phyloP scores from a whole-genome alignment of 2,797 vertebrate species.

The Atherinosoma microstoma region DNA sequence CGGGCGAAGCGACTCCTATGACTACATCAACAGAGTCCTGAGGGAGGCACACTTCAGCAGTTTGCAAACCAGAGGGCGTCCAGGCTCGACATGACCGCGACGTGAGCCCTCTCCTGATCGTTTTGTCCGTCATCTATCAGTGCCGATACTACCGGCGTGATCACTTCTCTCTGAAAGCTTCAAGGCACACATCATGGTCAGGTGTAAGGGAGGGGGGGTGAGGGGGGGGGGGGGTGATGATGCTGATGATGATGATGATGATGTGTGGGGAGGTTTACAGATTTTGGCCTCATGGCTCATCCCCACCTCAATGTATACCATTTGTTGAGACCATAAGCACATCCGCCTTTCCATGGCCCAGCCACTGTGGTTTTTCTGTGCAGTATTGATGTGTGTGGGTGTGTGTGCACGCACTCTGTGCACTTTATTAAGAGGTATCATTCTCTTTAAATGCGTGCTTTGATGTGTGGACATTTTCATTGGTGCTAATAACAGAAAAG shows the following conservation, averaged over 20 bases:
- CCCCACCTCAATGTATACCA: constrained; percentile 80
- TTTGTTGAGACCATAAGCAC: constrained; percentile 85
- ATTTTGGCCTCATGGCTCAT: constrained; percentile 57
- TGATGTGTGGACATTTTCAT: constrained; percentile 81
- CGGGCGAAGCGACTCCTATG: constrained; percentile 88
- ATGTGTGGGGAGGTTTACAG: constrained; percentile 71
- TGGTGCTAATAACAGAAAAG: constrained; percentile 82
- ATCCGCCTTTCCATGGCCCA: constrained; percentile 76
- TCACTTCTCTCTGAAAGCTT: constrained; percentile 49
- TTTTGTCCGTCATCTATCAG: constrained; percentile 46
- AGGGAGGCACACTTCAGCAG: constrained; percentile 98
- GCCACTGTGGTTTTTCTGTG: constrained; percentile 80
- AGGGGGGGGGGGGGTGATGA: background rate
- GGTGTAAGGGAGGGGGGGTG: constrained; percentile 14
- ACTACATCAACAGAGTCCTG: constrained; percentile 97
- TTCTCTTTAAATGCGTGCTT: constrained; percentile 77
- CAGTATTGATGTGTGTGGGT: constrained; percentile 68
- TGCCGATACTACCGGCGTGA: constrained; percentile 33
- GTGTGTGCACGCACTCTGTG: constrained; percentile 69
- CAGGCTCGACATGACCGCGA: constrained; percentile 86
- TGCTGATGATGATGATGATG: background rate
- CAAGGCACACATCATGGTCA: constrained; percentile 45
- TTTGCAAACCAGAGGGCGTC: constrained; percentile 91
- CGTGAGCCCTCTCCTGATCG: constrained; percentile 48
- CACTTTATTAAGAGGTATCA: constrained; percentile 78